Evolutionary conservation across 2,113 vertebrate genomes (phyloP), one percentile per base, ranked within the genome.

Genomic region (Glaucomys volans): DNA sequence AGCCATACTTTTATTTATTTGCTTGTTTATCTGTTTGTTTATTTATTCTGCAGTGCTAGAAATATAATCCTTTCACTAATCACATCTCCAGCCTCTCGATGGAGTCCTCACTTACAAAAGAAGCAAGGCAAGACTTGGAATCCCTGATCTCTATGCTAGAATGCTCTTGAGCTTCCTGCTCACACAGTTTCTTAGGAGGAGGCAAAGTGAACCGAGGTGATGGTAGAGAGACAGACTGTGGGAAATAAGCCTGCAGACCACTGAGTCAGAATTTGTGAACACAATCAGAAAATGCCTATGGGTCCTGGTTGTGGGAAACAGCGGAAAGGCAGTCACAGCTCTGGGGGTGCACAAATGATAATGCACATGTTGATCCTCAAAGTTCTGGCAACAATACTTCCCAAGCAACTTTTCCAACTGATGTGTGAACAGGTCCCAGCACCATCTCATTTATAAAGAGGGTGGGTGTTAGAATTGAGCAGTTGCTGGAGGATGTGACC

Each of bases 1-100:
- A 93, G 97, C 97, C 97, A 76, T 67, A 84, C 18, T 57, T 84
- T 44, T 86, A 12, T 57, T 26, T 69, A 10, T 40, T 69, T 86
- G 28, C 76, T 35, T 47, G 26, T 64, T 50, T 50, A 6, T 35
- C 22, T 20, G 28, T 89, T 35, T 47, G 26, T 64, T 50, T 50
- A 6, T 35, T 57, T 20, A 6, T 35, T 57, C 12, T 52, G 24
- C 37, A 35, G 9, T 20, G 10, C 14, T 74, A 75, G 44, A 20
- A 22, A 52, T 75, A 4, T 6, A 18, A 9, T 52, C n/a, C 92
- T 81, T 66, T 91, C 26, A 57, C 96, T 97, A 94, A 92, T 76
- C 71, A 26, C 26, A 82, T 35, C 90, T 77, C 69, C 42, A 30
- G 30, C 57, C 42, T n/a, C 76, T 69, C 44, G 85, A 96, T 64